Conservation (phyloP, 2,888 invertebrate genomes). For the Eristalinus sepulchralis region DNA sequence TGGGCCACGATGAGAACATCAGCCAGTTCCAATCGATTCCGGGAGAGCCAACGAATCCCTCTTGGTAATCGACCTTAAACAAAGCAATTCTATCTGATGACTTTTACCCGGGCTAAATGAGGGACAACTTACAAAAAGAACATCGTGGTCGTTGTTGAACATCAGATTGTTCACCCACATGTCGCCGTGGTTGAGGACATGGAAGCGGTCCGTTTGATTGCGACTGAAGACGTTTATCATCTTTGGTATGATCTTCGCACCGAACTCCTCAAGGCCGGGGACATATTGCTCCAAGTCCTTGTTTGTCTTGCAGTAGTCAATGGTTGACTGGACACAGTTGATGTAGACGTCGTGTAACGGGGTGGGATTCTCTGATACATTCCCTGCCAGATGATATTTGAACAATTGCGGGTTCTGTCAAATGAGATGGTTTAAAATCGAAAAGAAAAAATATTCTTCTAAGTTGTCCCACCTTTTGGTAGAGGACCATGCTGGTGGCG, state of each 20-base stretch:
- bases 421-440: neutral
- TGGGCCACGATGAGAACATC: slow-evolving; percentile 75
- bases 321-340: slow-evolving; percentile 72
- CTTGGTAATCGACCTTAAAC: slow-evolving; percentile 76
- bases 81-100: neutral
- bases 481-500: slow-evolving; percentile 82
- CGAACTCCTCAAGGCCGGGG: slow-evolving; percentile 72
- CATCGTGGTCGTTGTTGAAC: slow-evolving; percentile 79
- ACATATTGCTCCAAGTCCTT: slow-evolving; percentile 73
- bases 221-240: slow-evolving; percentile 75
- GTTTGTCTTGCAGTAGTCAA: slow-evolving; percentile 73
- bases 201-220: slow-evolving; percentile 75
- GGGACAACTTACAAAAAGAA: slow-evolving; percentile 76
- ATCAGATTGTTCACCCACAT: slow-evolving; percentile 82
- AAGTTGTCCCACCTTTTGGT: slow-evolving; percentile 80
- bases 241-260: slow-evolving; percentile 73
- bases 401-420: slow-evolving; percentile 74
- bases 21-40: slow-evolving; percentile 77
- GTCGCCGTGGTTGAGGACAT: slow-evolving; percentile 82
- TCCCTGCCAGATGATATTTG: slow-evolving; percentile 73
- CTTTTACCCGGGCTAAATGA: neutral
- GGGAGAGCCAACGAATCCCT: slow-evolving; percentile 77
- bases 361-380: slow-evolving; percentile 74
- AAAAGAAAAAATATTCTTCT: neutral
- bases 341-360: slow-evolving; percentile 75